These are phyloP conservation scores for Spea hammondii DNA, from an alignment of 2,797 vertebrate species.

Conservation along the genomic window DNA sequence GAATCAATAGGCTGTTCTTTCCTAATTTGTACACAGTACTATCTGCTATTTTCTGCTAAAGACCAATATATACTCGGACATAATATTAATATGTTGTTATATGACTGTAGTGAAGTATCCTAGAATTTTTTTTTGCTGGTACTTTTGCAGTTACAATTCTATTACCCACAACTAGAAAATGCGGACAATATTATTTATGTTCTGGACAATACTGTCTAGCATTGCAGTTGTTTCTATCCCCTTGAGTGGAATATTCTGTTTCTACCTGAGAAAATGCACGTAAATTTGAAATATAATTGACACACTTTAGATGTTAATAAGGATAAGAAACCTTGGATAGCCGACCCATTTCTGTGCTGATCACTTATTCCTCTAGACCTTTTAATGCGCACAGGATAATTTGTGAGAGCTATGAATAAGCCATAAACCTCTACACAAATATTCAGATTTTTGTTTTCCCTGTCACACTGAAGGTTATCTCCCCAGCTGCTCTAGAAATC, in stretches of 20 bases:
- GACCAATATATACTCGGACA: no score
- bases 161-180: no score
- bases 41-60: no score
- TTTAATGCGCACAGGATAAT: conserved; percentile 27
- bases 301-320: conserved; percentile 29
- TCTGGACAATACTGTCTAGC: background rate
- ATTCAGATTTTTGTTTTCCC: conserved; percentile 86
- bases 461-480: conserved; percentile 98
- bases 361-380: conserved; percentile 36
- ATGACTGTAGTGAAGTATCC: no score
- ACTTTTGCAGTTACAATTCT: no score
- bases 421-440: conserved; percentile 69
- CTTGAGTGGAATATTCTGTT: background rate
- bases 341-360: conserved; percentile 20
- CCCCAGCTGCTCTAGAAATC: conserved; percentile 82
- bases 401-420: conserved; percentile 52
- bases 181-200: background rate
- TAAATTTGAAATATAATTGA: conserved; percentile 24
- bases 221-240: background rate
- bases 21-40: no score
- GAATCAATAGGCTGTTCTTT: no score
- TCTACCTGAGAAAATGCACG: conserved; percentile 5
- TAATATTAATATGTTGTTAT: no score
- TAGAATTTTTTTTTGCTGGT: no score
- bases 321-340: conserved; percentile 23